These are phyloP conservation scores for Cetonia aurata DNA, from an alignment of 2,888 invertebrate genomes.

Conservation along the genomic window DNA sequence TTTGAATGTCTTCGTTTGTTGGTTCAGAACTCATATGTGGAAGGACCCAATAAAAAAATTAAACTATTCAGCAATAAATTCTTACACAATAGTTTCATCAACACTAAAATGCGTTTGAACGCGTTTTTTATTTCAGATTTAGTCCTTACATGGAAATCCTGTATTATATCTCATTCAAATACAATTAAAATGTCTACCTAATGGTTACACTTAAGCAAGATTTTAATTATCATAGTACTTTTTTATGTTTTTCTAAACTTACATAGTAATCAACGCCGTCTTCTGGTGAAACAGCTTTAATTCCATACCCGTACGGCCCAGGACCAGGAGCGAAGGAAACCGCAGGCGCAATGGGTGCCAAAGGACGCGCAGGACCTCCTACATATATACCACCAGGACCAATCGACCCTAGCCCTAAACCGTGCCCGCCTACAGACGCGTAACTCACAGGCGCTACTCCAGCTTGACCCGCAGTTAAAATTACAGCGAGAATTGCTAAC, in stretches of 20 bases:
- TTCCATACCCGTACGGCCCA: slow-evolving; percentile 19
- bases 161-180: no score
- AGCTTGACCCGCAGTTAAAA: slow-evolving; percentile 40
- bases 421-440: slow-evolving; percentile 45
- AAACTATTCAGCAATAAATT: no score
- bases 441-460: slow-evolving; percentile 49
- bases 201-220: no score
- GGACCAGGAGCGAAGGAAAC: slow-evolving; percentile 17
- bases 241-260: slow-evolving; percentile 38
- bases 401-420: slow-evolving; percentile 39
- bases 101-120: no score
- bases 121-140: no score
- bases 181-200: no score
- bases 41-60: no score
- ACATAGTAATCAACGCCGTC: slow-evolving; percentile 52
- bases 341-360: slow-evolving; percentile 9
- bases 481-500: slow-evolving; percentile 26
- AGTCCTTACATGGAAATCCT: no score
- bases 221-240: slow-evolving; percentile 4
- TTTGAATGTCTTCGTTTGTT: no score
- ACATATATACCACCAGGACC: slow-evolving; percentile 38
- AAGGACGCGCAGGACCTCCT: slow-evolving; percentile 25
- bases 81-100: no score
- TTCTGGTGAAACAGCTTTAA: slow-evolving; percentile 28
- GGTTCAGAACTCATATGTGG: no score